phyloP scores from a whole-genome alignment of 2,888 invertebrate species.

The Erannis defoliaria region DNA sequence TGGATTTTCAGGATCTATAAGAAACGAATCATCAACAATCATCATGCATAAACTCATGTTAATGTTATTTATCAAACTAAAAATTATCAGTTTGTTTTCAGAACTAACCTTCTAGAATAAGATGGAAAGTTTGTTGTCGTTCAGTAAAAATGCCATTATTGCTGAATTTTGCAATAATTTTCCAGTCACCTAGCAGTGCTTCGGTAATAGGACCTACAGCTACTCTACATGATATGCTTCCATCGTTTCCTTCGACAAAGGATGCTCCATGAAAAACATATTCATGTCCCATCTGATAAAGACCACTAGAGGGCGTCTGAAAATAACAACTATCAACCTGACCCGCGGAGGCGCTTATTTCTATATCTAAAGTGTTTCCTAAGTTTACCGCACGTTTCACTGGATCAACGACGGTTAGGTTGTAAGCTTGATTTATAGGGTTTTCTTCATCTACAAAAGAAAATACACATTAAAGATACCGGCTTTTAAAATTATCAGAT shows the following conservation, averaged over 20 bases:
- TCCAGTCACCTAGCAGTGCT: constrained; percentile 56
- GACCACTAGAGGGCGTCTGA: constrained; percentile 47
- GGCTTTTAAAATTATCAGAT: not conserved
- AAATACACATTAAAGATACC: constrained; percentile 20
- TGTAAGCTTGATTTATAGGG: constrained; percentile 59
- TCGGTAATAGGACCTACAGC: constrained; percentile 51
- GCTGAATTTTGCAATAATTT: constrained; percentile 58
- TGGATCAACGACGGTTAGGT: constrained; percentile 48
- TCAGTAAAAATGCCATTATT: constrained; percentile 51
- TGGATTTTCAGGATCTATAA: constrained; percentile 59
- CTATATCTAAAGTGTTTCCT: constrained; percentile 42
- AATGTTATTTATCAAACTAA: not conserved
- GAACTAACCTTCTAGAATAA: constrained; percentile 58
- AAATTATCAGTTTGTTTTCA: not conserved
- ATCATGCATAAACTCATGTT: too few relatives aligned
- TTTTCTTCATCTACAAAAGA: constrained; percentile 54
- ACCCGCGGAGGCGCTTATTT: constrained; percentile 44
- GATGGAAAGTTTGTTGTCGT: constrained; percentile 44
- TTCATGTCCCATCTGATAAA: constrained; percentile 32
- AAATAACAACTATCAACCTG: constrained; percentile 49
- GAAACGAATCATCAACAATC: too few relatives aligned
- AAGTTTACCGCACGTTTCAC: constrained; percentile 49
- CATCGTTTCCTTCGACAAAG: constrained; percentile 37
- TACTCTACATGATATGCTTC: constrained; percentile 46
- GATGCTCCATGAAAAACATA: constrained; percentile 40